A percentile compares a stretch with the other conserved stretches of the same genome.
phyloP scores from a whole-genome alignment of 2,888 invertebrate species.

The Leistus spinibarbis region DNA sequence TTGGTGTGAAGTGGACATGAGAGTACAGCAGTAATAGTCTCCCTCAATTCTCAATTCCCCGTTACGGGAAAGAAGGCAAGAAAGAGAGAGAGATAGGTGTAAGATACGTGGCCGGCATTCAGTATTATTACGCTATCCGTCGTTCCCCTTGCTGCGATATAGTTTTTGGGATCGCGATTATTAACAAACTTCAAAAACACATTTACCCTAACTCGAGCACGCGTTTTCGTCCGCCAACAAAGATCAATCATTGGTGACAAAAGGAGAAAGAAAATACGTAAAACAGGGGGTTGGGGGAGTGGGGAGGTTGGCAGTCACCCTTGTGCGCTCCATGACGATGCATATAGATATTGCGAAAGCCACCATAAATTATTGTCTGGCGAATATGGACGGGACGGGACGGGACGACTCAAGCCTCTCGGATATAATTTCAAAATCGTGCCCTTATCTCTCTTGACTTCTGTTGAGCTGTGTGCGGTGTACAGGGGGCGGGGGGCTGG shows the following conservation, averaged over 20 bases:
- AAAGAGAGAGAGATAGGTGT: too few species aligned
- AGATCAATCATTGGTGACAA: constrained; percentile 29
- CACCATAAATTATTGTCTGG: constrained; percentile 34
- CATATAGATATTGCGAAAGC: constrained; percentile 32
- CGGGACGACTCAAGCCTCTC: not conserved
- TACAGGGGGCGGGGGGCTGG: not conserved
- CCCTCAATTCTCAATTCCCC: not conserved
- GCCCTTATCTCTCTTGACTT: not conserved
- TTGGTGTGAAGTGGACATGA: not conserved
- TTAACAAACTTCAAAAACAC: constrained; percentile 40
- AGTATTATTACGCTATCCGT: constrained; percentile 2
- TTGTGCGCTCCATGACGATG: constrained; percentile 10
- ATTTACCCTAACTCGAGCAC: constrained; percentile 31
- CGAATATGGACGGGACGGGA: not conserved
- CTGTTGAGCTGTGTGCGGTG: not conserved
- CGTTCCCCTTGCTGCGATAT: constrained; percentile 16
- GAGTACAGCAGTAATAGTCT: not conserved
- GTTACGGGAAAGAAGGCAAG: not conserved
- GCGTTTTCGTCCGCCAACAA: constrained; percentile 12
- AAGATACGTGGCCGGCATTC: constrained; percentile 24
- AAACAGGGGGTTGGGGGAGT: not conserved
- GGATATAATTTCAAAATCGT: not conserved
- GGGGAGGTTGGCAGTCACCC: not conserved
- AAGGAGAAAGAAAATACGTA: not conserved
- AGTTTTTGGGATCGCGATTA: constrained; percentile 19